These are phyloP conservation scores for Scomber colias DNA, from an alignment of 2,113 vertebrate species.

Conservation along the genomic window DNA sequence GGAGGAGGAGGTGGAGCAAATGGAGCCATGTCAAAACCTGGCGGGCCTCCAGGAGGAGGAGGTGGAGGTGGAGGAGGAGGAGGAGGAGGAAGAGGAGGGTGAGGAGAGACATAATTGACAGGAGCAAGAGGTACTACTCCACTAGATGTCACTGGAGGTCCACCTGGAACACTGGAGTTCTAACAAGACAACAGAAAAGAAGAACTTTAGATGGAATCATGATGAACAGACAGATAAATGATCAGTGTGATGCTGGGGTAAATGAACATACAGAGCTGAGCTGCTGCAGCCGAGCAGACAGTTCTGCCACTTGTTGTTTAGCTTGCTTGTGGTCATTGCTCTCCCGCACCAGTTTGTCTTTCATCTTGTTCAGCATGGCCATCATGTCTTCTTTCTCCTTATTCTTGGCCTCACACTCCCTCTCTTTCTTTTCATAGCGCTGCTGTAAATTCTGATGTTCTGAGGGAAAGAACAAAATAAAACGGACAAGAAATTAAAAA, in stretches of 20 bases:
- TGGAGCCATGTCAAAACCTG: slow-evolving; percentile 78
- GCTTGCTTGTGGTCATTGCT: slow-evolving; percentile 90
- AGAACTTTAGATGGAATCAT: not conserved
- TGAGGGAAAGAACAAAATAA: slow-evolving; percentile 53
- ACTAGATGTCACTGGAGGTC: slow-evolving; percentile 83
- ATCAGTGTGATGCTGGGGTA: not conserved
- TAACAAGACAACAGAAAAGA: slow-evolving; percentile 36
- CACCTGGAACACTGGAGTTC: slow-evolving; percentile 87
- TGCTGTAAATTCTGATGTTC: slow-evolving; percentile 95
- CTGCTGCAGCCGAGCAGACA: slow-evolving; percentile 89
- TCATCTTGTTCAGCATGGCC: slow-evolving; percentile 96
- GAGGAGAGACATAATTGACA: slow-evolving; percentile 18
- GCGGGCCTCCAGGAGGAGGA: slow-evolving; percentile 77
- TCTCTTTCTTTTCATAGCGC: slow-evolving; percentile 94
- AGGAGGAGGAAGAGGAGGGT: slow-evolving; percentile 82
- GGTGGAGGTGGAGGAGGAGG: slow-evolving; percentile 79
- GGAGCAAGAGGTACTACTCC: slow-evolving; percentile 74
- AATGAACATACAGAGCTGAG: slow-evolving; percentile 87
- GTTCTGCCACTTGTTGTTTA: slow-evolving; percentile 90
- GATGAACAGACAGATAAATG: not conserved
- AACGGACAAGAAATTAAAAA: no score
- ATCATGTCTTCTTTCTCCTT: slow-evolving; percentile 98
- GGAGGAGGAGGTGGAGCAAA: slow-evolving; percentile 82
- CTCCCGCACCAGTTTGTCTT: slow-evolving; percentile 96
- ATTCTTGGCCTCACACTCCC: slow-evolving; percentile 94